Evolutionary conservation across 2,888 invertebrate species (phyloP).

Genomic region (Dendrolimus houi): DNA sequence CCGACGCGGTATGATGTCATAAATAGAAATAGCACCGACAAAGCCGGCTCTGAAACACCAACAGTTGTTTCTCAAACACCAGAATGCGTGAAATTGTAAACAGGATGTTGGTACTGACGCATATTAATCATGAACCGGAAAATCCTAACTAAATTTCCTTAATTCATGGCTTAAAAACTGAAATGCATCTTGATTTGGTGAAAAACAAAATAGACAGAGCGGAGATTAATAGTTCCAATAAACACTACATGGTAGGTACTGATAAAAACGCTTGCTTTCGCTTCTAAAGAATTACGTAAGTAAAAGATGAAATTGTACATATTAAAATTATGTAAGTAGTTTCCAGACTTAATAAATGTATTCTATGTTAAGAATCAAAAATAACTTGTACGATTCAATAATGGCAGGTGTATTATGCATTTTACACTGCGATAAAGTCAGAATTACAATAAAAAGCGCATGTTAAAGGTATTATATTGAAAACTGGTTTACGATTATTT

Average conservation of each 20-base stretch:
- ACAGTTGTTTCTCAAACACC: constrained; percentile 56
- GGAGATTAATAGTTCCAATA: too few species aligned
- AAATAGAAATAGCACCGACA: constrained; percentile 75
- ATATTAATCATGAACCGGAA: not conserved
- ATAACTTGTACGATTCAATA: not conserved
- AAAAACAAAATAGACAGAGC: not conserved
- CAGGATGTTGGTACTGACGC: constrained; percentile 19
- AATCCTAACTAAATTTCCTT: not conserved
- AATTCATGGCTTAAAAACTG: not conserved
- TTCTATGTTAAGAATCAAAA: too few species aligned
- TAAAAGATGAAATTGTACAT: too few species aligned
- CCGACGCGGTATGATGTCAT: constrained; percentile 76
- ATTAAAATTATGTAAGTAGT: too few species aligned
- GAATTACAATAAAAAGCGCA: not conserved
- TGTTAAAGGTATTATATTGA: constrained; percentile 1
- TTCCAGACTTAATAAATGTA: too few species aligned
- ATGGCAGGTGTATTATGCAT: not conserved
- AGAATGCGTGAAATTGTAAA: constrained; percentile 44
- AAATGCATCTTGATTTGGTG: not conserved
- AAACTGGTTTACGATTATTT: constrained; percentile 54
- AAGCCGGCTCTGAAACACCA: constrained; percentile 43
- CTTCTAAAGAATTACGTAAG: too few species aligned
- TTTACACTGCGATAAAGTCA: not conserved
- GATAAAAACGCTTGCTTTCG: too few species aligned
- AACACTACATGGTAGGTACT: too few species aligned